A percentile compares a stretch with the other conserved stretches of the same genome.
phyloP scores from a whole-genome alignment of 2,888 invertebrate genomes.

The Acleris laterana region DNA sequence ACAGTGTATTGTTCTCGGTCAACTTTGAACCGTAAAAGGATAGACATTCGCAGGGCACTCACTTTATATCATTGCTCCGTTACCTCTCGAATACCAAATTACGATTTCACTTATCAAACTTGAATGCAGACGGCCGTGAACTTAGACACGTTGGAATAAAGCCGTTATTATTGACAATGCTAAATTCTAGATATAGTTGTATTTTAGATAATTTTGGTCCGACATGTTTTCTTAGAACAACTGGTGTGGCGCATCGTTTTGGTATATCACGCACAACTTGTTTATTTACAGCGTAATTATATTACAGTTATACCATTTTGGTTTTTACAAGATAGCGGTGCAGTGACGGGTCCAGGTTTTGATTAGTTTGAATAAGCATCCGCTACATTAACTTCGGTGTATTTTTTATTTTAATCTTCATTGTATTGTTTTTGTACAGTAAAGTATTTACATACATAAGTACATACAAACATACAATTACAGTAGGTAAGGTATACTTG shows the following conservation, averaged over 20 bases:
- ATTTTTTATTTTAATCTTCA: too few relatives aligned
- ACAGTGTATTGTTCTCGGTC: conserved; percentile 54
- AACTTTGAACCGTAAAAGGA: conserved; percentile 65
- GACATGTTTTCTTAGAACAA: conserved; percentile 18
- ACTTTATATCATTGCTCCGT: conserved; percentile 47
- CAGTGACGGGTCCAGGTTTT: conserved; percentile 15
- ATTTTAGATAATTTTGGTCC: background rate
- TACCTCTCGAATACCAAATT: conserved; percentile 39
- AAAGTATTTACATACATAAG: too few relatives aligned
- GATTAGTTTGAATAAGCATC: conserved; percentile 17
- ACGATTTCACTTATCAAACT: conserved; percentile 35
- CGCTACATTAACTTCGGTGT: conserved; percentile 1
- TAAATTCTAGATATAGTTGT: background rate
- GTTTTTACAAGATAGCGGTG: conserved; percentile 15
- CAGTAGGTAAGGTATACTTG: too few relatives aligned
- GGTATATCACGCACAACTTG: conserved; percentile 1
- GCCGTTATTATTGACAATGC: background rate
- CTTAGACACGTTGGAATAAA: background rate
- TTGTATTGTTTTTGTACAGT: too few relatives aligned
- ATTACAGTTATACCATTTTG: conserved; percentile 27
- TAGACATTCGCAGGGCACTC: conserved; percentile 47
- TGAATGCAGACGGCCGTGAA: background rate
- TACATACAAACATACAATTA: too few relatives aligned
- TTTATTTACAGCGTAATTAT: conserved; percentile 18
- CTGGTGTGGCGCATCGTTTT: conserved; percentile 16